Evolutionary conservation across 1,140 invertebrate genomes (phyloP).

Genomic region (Cherax quadricarinatus): DNA sequence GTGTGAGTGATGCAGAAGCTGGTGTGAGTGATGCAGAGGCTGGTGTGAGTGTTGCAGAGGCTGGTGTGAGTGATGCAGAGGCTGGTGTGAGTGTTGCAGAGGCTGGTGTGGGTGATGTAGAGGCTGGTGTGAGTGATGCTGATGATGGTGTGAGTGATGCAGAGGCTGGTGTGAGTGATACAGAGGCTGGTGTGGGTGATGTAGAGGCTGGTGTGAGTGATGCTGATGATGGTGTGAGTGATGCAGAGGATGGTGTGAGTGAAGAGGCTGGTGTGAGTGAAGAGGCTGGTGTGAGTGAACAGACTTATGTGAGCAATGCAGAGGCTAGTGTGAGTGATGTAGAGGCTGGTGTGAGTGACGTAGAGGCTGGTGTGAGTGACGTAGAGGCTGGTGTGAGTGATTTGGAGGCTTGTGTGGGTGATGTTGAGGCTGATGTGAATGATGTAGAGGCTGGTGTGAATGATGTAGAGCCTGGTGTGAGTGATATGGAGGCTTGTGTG

Average conservation of each 20-base stretch:
- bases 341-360: not conserved
- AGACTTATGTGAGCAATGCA: no score
- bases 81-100: no score
- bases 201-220: not conserved
- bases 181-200: not conserved
- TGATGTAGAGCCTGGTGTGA: not conserved
- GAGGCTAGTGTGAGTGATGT: not conserved
- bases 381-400: not conserved
- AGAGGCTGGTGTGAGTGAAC: not conserved
- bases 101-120: no score
- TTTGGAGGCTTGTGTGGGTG: not conserved
- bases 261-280: not conserved
- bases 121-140: no score
- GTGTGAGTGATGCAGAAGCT: no score
- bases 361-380: not conserved
- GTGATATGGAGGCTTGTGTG: not conserved
- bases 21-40: no score
- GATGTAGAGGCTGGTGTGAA: not conserved
- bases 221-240: not conserved
- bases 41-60: no score
- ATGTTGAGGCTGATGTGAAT: no score
- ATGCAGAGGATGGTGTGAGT: no score
- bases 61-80: no score
- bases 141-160: no score
- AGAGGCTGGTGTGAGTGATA: no score